Percentiles rank a stretch among this genome's conserved stretches.
phyloP scores from a whole-genome alignment of 2,888 invertebrate genomes.

The Pardosa pseudoannulata region DNA sequence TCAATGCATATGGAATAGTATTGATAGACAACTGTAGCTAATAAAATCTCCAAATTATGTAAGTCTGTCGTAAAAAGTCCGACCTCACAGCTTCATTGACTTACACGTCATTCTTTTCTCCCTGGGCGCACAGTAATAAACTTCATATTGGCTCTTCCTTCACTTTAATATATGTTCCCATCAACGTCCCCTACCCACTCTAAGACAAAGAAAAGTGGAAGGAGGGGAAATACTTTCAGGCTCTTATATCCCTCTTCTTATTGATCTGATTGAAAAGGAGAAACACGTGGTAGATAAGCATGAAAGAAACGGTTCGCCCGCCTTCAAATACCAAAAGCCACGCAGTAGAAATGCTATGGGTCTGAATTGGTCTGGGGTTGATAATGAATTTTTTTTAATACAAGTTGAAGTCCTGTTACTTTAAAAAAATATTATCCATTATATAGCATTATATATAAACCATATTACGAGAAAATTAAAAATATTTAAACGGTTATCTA shows the following conservation, averaged over 20 bases:
- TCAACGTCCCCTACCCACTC: constrained; percentile 15
- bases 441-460: no score
- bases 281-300: not conserved
- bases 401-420: no score
- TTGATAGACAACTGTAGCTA: no score
- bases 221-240: constrained; percentile 4
- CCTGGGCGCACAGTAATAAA: constrained; percentile 3
- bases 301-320: not conserved
- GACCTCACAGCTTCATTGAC: not conserved
- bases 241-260: constrained; percentile 17
- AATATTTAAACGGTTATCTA: no score
- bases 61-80: not conserved
- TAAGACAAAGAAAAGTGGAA: constrained; percentile 14
- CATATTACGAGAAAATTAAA: no score
- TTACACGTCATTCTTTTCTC: not conserved
- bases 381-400: no score
- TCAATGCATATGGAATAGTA: no score
- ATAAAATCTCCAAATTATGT: not conserved
- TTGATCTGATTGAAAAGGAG: constrained; percentile 15
- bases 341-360: no score
- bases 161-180: constrained; percentile 17
- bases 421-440: no score
- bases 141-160: constrained; percentile 14
- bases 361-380: no score
- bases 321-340: no score